phyloP scores from a whole-genome alignment of 2,888 invertebrate genomes.

The Abscondita cerata region DNA sequence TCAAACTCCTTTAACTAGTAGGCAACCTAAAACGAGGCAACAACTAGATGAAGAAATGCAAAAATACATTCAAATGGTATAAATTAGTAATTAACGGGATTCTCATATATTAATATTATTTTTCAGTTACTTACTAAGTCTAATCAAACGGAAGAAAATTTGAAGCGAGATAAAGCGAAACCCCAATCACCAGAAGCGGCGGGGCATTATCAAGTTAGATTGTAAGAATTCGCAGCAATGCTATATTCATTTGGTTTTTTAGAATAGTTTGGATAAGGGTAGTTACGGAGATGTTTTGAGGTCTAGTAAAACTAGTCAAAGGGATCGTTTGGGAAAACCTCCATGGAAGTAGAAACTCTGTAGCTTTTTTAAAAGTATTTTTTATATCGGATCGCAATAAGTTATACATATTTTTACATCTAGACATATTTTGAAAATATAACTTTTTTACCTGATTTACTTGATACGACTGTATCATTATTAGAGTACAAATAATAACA shows the following conservation, averaged over 20 bases:
- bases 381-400: no score
- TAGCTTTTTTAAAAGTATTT: neutral
- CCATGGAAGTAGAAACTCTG: constrained; percentile 25
- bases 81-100: constrained; percentile 5
- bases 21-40: constrained; percentile 37
- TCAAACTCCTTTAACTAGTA: constrained; percentile 54
- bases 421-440: no score
- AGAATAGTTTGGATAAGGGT: constrained; percentile 16
- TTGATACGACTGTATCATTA: no score
- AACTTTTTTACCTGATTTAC: no score
- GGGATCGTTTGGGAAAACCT: constrained; percentile 21
- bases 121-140: constrained; percentile 50
- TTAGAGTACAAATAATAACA: no score
- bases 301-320: constrained; percentile 1
- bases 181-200: neutral
- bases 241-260: constrained; percentile 2
- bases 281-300: constrained; percentile 9
- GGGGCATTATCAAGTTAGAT: constrained; percentile 5
- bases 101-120: constrained; percentile 21
- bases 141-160: constrained; percentile 39
- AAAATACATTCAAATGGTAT: constrained; percentile 62
- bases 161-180: constrained; percentile 15
- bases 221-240: neutral
- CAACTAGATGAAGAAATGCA: constrained; percentile 57
- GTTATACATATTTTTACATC: no score